Evolutionary conservation across 2,888 invertebrate genomes (phyloP).

Genomic region (Leptinotarsa peninsularis): DNA sequence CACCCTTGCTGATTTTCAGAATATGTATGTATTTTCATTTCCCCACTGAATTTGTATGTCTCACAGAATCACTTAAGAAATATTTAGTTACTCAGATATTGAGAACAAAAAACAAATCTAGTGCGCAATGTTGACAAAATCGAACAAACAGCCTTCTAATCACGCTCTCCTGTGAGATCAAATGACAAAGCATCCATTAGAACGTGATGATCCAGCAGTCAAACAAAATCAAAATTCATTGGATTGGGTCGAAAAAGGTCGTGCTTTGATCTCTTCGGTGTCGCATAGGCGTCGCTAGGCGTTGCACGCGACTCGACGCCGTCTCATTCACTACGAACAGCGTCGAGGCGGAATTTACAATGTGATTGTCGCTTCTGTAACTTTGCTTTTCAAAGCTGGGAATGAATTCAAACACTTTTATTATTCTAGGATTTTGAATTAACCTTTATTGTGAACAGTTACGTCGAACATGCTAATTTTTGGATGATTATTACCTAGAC

Average conservation of each 20-base stretch:
- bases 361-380: conserved; percentile 65
- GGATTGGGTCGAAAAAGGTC: conserved; percentile 42
- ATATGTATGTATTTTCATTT: too few relatives aligned
- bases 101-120: neutral
- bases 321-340: conserved; percentile 61
- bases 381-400: conserved; percentile 58
- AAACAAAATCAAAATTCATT: conserved; percentile 52
- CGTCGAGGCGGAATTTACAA: conserved; percentile 66
- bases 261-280: conserved; percentile 52
- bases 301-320: conserved; percentile 59
- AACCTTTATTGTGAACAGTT: conserved; percentile 60
- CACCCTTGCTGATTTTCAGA: too few relatives aligned
- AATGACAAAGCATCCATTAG: conserved; percentile 43
- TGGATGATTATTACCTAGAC: neutral
- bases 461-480: conserved; percentile 40
- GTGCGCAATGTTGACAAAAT: neutral
- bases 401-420: conserved; percentile 57
- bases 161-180: conserved; percentile 20
- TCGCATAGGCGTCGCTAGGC: conserved; percentile 51
- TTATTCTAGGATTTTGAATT: conserved; percentile 63
- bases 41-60: too few relatives aligned
- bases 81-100: too few relatives aligned
- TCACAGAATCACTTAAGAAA: too few relatives aligned
- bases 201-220: conserved; percentile 44
- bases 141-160: conserved; percentile 22